phyloP scores from a whole-genome alignment of 2,797 vertebrate species.

The Cirrhinus molitorella region DNA sequence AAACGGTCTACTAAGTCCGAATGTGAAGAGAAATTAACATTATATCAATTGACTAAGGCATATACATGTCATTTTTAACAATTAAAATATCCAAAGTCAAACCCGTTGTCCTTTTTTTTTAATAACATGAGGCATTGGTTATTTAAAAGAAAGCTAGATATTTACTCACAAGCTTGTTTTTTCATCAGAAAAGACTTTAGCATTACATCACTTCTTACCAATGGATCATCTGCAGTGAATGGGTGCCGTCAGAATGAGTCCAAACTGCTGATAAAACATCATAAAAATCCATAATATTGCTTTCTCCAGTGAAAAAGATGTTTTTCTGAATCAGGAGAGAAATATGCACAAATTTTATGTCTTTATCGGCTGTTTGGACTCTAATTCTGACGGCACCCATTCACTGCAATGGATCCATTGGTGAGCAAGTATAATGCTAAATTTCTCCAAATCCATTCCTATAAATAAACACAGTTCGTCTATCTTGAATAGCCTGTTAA shows the following conservation, averaged over 20 bases:
- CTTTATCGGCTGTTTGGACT: neutral
- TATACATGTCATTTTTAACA: conserved; percentile 91
- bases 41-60: conserved; percentile 77
- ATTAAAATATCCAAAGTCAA: conserved; percentile 84
- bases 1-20: conserved; percentile 81
- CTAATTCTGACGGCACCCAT: neutral
- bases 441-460: neutral
- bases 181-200: neutral
- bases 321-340: too few species aligned
- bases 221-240: neutral
- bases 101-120: conserved; percentile 16
- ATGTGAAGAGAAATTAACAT: conserved; percentile 61
- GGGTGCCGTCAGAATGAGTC: neutral
- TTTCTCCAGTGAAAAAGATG: too few species aligned
- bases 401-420: neutral
- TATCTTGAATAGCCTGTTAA: neutral
- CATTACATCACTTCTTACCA: neutral
- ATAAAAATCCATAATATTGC: neutral
- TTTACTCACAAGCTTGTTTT: neutral
- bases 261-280: neutral
- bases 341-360: neutral
- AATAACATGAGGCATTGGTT: neutral
- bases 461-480: neutral
- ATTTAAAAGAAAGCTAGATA: neutral
- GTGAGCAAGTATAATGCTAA: neutral